Base-by-base conservation (phyloP, 2,113 vertebrate species). In the Misgurnus anguillicaudatus region DNA sequence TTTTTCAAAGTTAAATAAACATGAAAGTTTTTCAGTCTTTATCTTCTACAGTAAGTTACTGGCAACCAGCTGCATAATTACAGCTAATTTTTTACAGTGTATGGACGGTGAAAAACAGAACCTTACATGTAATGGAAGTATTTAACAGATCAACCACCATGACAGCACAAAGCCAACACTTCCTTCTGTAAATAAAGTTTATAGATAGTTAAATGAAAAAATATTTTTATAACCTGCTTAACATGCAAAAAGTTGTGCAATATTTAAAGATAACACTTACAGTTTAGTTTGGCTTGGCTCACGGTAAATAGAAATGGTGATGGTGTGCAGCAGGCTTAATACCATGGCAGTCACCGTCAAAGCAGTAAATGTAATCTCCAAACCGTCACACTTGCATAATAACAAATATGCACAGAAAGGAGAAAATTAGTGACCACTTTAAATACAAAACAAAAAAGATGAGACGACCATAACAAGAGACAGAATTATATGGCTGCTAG, bases 241-340 rank as follows among this genome's bases (percentile, higher is more conserved):
- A n/a, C n/a, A n/a, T n/a, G 24, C 5, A 61, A 61, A 16, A n/a
- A 63, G 24, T 24, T 10, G 13, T 57, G 36, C 21, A 64, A 66
- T 6, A 74, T 11, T 39, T 75, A 14, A 67, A 41, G 19, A 9
- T 31, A 39, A 51, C 57, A 81, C 83, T 84, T 19, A 84, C 83
- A 71, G 19, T 55, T 81, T 71, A 62, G 24, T 31, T 31, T 82
- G 77, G 55, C 83, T 77, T 17, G 61, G 83, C 47, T 80, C 72
- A 13, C 60, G 70, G 55, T 51, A 17, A 51, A 45, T 19, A n/a
- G 72, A 66, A n/a, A 78, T 21, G 1, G 60, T 24, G 62, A 82
- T 24, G 9, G 60, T 80, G 31, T 79, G 80, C 17, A 47, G 4
- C 16, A 82, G 51, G 21, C 41, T 61, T 63, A 79, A 14, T 53